These are phyloP conservation scores for Varanus salvator DNA, from an alignment of 2,113 vertebrate genomes.

Conservation along the genomic window DNA sequence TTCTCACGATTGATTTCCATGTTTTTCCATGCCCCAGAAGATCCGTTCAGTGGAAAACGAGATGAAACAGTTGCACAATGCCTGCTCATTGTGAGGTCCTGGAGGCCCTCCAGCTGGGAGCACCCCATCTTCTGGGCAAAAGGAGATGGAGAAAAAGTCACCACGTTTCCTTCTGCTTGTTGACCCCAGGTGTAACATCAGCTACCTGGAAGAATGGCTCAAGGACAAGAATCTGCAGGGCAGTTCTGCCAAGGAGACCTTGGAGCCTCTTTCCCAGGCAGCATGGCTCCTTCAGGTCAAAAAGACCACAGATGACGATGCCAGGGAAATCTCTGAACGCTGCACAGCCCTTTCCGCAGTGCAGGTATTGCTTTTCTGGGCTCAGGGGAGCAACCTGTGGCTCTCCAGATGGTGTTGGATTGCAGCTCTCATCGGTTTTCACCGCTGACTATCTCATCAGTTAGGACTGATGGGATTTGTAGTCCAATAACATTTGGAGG, in stretches of 20 bases:
- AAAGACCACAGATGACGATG: conserved; percentile 93
- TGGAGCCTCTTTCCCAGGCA: conserved; percentile 90
- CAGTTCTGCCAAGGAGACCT: conserved; percentile 86
- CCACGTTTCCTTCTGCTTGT: neutral
- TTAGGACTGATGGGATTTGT: too few species aligned
- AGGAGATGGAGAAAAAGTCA: too few species aligned
- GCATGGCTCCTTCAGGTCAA: conserved; percentile 98
- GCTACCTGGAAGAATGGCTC: conserved; percentile 97
- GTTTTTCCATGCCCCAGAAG: too few species aligned
- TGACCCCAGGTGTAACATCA: conserved; percentile 91
- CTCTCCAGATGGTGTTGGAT: neutral
- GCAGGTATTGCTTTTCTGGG: conserved; percentile 81
- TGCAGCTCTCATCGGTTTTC: neutral
- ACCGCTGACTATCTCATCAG: too few species aligned
- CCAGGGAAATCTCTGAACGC: conserved; percentile 86
- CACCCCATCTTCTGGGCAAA: neutral
- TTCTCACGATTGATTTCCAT: too few species aligned
- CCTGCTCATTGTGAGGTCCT: too few species aligned
- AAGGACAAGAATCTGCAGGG: conserved; percentile 91
- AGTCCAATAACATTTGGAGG: neutral
- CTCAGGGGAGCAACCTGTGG: neutral
- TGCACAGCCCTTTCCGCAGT: conserved; percentile 89
- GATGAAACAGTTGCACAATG: too few species aligned
- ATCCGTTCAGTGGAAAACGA: too few species aligned
- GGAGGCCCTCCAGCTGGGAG: too few species aligned